A percentile compares a stretch with the other conserved stretches of the same genome.
Evolutionary conservation across 2,113 vertebrate genomes (phyloP).

Genomic region (Microcebus jonahi): DNA sequence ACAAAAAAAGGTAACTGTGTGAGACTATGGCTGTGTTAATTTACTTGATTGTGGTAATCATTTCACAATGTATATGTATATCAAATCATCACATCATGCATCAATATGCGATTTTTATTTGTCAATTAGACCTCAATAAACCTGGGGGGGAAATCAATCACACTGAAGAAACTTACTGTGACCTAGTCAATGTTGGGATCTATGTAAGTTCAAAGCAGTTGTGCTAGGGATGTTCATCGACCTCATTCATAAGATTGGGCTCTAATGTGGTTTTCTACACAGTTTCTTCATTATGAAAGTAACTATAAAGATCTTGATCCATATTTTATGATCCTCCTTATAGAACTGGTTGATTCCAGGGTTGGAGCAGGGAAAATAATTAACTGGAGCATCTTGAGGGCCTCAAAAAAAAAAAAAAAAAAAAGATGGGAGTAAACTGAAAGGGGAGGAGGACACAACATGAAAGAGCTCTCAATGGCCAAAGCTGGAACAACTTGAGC

Average conservation of each 20-base stretch:
- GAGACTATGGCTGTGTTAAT: background rate
- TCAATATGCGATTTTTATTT: background rate
- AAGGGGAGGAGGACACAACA: background rate
- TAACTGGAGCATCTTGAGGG: background rate
- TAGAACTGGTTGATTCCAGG: background rate
- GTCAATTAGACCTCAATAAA: background rate
- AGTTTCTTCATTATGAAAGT: constrained; percentile 2
- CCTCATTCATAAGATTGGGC: background rate
- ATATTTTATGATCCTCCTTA: background rate
- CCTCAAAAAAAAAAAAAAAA: background rate
- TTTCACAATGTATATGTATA: background rate
- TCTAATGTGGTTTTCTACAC: background rate
- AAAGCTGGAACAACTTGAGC: background rate
- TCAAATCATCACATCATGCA: background rate
- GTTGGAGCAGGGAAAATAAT: background rate
- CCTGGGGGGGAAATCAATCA: background rate
- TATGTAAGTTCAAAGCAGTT: background rate
- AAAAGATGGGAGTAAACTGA: background rate
- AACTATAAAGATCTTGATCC: background rate
- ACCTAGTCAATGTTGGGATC: background rate
- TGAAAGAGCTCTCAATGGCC: background rate
- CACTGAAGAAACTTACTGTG: background rate
- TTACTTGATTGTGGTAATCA: background rate
- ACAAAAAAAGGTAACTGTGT: background rate
- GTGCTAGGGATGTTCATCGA: background rate